Evolutionary conservation across 2,888 invertebrate genomes (phyloP), one percentile per base, ranked within the genome.

Genomic region (Fragum whitleyi): DNA sequence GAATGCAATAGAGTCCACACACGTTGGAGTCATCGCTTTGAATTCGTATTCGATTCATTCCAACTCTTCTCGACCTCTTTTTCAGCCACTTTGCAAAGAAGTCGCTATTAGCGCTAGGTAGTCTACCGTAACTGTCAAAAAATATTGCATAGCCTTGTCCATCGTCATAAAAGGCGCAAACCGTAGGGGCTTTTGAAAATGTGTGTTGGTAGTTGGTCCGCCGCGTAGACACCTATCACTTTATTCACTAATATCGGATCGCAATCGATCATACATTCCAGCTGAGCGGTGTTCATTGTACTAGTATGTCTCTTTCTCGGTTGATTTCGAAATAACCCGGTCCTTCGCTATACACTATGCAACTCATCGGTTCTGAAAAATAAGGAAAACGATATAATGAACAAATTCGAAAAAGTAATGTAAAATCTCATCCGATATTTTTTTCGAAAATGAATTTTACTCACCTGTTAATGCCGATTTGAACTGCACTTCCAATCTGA

Each of bases 51-150:
- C 51, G 26, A 21, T n/a, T 62, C 21, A 61, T 47, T 39, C 47
- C 9, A 29, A 73, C 28, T 9, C 21, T 51, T 42, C 59, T 73
- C 11, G 47, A 61, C 23, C 39, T 61, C 26, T 39, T 21, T n/a
- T 59, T 57, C 26, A 39, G 47, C 71, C 71, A 77, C n/a, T 26
- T 28, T 19, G n/a, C 9, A 26, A 78, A 73, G 47, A 36, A 68
- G 3, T 19, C 23, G 59, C 72, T 78, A 73, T 78, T 73, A 51
- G 67, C n/a, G 2, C 36, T 47, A 1, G 73, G 73, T 0, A 19
- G 2, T 78, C 73, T 78, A 29, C 78, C 78, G 59, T 59, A 73
- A 57, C 42, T 72, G 51, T 73, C 73, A 61, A 78, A 78, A 36
- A 73, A 73, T 26, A 59, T 6, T 6, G 59, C 9, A 36, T 36